Conservation (phyloP, 2,797 vertebrate genomes). For the Menidia menidia region DNA sequence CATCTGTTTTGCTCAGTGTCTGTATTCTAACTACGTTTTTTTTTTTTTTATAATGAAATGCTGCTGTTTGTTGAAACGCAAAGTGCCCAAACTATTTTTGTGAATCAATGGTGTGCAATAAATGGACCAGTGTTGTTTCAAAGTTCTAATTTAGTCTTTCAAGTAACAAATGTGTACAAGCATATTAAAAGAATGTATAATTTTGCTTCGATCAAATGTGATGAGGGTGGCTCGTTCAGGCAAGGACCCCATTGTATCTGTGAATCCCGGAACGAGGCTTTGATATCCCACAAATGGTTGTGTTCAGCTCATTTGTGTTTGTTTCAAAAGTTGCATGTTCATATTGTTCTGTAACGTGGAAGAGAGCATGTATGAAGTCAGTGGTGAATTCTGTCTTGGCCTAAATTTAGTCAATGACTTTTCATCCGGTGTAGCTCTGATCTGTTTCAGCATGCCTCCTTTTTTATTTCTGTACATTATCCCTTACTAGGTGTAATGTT, state of each 20-base stretch:
- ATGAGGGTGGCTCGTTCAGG: slow-evolving; percentile 61
- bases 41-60: slow-evolving; percentile 76
- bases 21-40: slow-evolving; percentile 53
- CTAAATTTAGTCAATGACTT: slow-evolving; percentile 44
- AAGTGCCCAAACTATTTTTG: slow-evolving; percentile 84
- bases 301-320: slow-evolving; percentile 52
- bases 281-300: slow-evolving; percentile 36
- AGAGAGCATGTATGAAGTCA: slow-evolving; percentile 69
- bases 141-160: slow-evolving; percentile 65
- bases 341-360: slow-evolving; percentile 69
- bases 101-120: slow-evolving; percentile 83
- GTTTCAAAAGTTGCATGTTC: slow-evolving; percentile 67
- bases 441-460: slow-evolving; percentile 68
- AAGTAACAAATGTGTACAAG: slow-evolving; percentile 27
- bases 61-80: slow-evolving; percentile 81
- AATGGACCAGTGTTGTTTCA: slow-evolving; percentile 76
- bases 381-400: slow-evolving; percentile 50
- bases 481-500: slow-evolving; percentile 84
- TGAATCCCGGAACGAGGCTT: slow-evolving; percentile 64
- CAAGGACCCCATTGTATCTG: slow-evolving; percentile 59
- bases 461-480: slow-evolving; percentile 52
- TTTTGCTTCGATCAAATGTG: slow-evolving; percentile 64
- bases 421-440: slow-evolving; percentile 46
- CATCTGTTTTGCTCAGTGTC: slow-evolving; percentile 63
- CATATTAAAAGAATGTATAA: slow-evolving; percentile 69